Evolutionary conservation across 64 coral and sea anemone species (phyloP), one percentile per base, ranked within the genome.

Genomic region (Dendronephthya gigantea): DNA sequence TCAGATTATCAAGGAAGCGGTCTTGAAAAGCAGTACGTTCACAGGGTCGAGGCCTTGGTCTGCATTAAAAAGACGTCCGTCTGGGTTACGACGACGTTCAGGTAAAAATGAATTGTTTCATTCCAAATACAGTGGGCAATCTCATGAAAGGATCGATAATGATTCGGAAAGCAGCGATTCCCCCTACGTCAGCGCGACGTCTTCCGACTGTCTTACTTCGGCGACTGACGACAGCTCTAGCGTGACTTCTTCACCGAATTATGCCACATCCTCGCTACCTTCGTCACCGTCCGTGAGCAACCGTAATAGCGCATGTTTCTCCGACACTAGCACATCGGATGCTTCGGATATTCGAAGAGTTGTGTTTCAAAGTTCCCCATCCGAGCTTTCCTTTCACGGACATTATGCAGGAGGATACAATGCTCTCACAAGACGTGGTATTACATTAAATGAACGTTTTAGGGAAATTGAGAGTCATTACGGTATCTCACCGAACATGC

Each of bases 251-350:
- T 79, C 72, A 33, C 27, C 7, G 15, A 35, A 79, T 29, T 34
- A 34, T 9, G 72, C 27, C 7, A 39, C 27, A 39, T 79, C 72
- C 6, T 79, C 72, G 72, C 14, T 79, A 10, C 72, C 7, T 15
- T 79, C 72, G 72, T 79, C 72, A 79, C 72, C 72, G 25, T 79
- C 72, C 9, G 72, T 79, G 2, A 79, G 72, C 12, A 34, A 79
- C 36, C 72, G 72, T 28, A 79, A 79, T 0, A 79, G 72, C 32
- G 28, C 72, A 33, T 79, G 72, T 34, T 79, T 36, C 36, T 79
- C 72, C 72, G 72, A 79, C 31, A 66, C 19, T 30, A 30, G 58
- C 14, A 36, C 31, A 34, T 79, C 36, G 30, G 72, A 39, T 19
- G 72, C 2, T 79, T 79, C 36, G 19, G 55, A 62, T 23, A 62